Percentiles rank a stretch among this genome's conserved stretches.
Evolutionary conservation across 2,113 vertebrate species (phyloP).

Genomic region (Chloropsis hardwickii): DNA sequence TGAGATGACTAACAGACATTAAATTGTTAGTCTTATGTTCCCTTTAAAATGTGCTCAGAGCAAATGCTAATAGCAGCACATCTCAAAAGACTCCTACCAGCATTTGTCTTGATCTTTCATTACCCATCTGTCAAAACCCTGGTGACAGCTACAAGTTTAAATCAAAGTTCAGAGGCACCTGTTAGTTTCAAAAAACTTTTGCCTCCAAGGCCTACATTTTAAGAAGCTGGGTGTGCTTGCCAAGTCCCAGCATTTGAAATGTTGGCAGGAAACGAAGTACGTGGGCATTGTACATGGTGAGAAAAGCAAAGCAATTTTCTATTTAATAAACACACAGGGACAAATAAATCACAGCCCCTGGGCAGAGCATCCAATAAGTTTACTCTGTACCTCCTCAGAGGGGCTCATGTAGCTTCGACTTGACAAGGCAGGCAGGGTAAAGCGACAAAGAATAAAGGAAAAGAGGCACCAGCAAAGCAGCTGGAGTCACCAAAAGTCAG

Average conservation of each 20-base stretch:
- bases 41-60: constrained; percentile 35
- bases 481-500: background rate
- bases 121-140: constrained; percentile 55
- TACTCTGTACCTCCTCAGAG: background rate
- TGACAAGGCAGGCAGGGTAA: background rate
- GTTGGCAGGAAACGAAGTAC: background rate
- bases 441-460: background rate
- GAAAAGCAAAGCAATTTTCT: background rate
- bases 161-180: constrained; percentile 44
- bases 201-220: background rate
- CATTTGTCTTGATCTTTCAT: constrained; percentile 58
- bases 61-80: constrained; percentile 53
- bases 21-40: constrained; percentile 47
- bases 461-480: background rate
- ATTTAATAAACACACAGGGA: background rate
- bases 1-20: constrained; percentile 58
- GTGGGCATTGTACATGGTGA: background rate
- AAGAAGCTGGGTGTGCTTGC: background rate
- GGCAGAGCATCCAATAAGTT: background rate
- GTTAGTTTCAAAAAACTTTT: constrained; percentile 27
- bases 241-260: background rate
- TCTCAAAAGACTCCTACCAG: constrained; percentile 51
- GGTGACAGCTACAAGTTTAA: constrained; percentile 39
- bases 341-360: background rate
- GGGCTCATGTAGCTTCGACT: background rate